Evolutionary conservation across 2,797 vertebrate genomes (phyloP).

Genomic region (Pteropus rufus): DNA sequence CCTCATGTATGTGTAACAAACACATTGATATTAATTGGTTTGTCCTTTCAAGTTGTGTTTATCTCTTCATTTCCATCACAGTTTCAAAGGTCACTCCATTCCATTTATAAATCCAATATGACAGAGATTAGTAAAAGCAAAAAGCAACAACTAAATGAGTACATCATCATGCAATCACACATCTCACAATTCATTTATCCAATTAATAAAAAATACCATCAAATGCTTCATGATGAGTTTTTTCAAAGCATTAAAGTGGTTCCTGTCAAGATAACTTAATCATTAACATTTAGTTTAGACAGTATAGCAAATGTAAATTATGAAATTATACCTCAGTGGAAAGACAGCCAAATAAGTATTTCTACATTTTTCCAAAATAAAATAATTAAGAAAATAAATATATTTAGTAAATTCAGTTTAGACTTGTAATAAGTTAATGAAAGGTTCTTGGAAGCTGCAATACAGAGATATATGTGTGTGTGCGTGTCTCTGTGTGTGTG

Average conservation of each 20-base stretch:
- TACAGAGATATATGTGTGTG: neutral
- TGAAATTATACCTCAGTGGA: constrained; percentile 11
- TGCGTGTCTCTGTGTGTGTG: neutral
- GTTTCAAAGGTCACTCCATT: constrained; percentile 98
- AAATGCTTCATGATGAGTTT: constrained; percentile 89
- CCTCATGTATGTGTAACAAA: constrained; percentile 90
- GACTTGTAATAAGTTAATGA: neutral
- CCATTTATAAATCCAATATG: constrained; percentile 97
- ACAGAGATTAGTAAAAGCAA: constrained; percentile 95
- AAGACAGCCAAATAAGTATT: neutral
- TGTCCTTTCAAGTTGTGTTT: constrained; percentile 99
- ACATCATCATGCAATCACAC: constrained; percentile 93
- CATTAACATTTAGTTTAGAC: constrained; percentile 74
- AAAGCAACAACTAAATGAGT: constrained; percentile 91
- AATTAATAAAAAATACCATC: constrained; percentile 96
- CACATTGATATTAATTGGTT: constrained; percentile 99
- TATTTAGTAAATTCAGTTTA: neutral
- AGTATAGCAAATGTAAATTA: constrained; percentile 32
- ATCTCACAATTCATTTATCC: constrained; percentile 96
- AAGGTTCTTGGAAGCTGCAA: neutral
- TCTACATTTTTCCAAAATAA: neutral
- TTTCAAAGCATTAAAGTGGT: constrained; percentile 80
- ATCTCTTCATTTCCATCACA: constrained; percentile 97
- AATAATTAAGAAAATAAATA: neutral
- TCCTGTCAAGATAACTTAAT: constrained; percentile 82